Evolutionary conservation across 2,113 vertebrate species (phyloP).

Genomic region (Reinhardtius hippoglossoides): DNA sequence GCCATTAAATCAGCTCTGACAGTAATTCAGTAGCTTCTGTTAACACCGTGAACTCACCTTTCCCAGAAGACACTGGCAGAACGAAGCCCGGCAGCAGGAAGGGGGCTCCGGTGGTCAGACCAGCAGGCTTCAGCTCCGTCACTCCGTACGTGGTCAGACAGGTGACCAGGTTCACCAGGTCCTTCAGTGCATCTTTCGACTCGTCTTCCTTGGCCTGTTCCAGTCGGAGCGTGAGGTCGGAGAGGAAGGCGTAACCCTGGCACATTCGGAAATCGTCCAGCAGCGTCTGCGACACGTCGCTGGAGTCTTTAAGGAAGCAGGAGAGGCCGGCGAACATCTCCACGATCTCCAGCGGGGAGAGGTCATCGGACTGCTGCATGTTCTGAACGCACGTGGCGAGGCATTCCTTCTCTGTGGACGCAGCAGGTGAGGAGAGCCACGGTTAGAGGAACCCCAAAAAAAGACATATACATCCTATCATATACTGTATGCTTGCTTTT

Average conservation of each 20-base stretch:
- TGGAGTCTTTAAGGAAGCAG: constrained; percentile 99
- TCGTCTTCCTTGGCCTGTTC: constrained; percentile 97
- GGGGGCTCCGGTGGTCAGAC: constrained; percentile 93
- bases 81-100: constrained; percentile 96
- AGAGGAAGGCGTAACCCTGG: constrained; percentile 97
- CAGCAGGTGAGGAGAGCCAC: not conserved
- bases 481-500: not conserved
- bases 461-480: not conserved
- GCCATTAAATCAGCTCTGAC: too few species aligned
- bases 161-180: constrained; percentile 96
- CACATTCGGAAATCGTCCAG: constrained; percentile 98
- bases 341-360: constrained; percentile 95
- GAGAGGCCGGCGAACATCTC: constrained; percentile 98
- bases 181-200: constrained; percentile 95
- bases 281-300: constrained; percentile 94
- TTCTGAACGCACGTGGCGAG: constrained; percentile 96
- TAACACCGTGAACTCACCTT: constrained; percentile 83
- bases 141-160: constrained; percentile 94
- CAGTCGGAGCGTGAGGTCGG: constrained; percentile 96
- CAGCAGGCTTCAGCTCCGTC: constrained; percentile 93
- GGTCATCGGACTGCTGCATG: constrained; percentile 98
- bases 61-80: constrained; percentile 94
- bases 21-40: too few species aligned
- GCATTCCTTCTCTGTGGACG: constrained; percentile 94
- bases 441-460: not conserved